Evolutionary conservation across 2,113 vertebrate species (phyloP).

Genomic region (Synodontis membranacea): DNA sequence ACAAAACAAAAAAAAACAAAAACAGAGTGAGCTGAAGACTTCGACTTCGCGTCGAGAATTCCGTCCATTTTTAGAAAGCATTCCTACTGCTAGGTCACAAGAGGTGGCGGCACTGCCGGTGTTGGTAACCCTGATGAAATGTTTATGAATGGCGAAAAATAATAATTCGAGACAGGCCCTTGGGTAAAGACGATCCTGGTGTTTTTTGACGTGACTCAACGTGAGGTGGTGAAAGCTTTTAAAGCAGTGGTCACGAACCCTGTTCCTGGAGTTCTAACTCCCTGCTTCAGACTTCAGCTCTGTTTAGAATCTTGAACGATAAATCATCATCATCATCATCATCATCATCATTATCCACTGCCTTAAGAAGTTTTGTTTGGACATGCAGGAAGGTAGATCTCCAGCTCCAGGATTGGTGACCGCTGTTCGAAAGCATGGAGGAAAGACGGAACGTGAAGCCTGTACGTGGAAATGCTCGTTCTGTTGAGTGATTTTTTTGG

Average conservation of each 20-base stretch:
- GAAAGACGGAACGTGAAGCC: background rate
- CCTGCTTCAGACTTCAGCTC: too few relatives aligned
- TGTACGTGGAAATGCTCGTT: background rate
- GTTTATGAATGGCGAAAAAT: conserved; percentile 56
- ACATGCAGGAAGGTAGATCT: too few relatives aligned
- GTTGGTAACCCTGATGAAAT: conserved; percentile 51
- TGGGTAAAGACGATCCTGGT: conserved; percentile 68
- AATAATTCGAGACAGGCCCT: conserved; percentile 66
- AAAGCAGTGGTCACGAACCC: too few relatives aligned
- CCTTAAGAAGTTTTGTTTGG: too few relatives aligned
- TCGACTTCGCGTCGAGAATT: conserved; percentile 56
- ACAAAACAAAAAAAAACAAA: background rate
- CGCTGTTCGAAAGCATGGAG: too few relatives aligned
- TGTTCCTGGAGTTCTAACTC: too few relatives aligned
- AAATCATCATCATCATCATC: too few relatives aligned
- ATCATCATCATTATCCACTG: too few relatives aligned
- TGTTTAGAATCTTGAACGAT: too few relatives aligned
- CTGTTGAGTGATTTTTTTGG: conserved; percentile 4
- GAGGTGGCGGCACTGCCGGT: conserved; percentile 64
- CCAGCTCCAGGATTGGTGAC: too few relatives aligned
- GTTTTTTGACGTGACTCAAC: background rate
- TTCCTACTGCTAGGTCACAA: conserved; percentile 68
- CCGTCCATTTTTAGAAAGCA: conserved; percentile 72
- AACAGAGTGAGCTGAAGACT: conserved; percentile 41
- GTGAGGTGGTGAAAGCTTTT: background rate